A percentile compares a stretch with the other conserved stretches of the same genome.
phyloP scores from a whole-genome alignment of 2,888 invertebrate genomes.

The Phlogophora meticulosa region DNA sequence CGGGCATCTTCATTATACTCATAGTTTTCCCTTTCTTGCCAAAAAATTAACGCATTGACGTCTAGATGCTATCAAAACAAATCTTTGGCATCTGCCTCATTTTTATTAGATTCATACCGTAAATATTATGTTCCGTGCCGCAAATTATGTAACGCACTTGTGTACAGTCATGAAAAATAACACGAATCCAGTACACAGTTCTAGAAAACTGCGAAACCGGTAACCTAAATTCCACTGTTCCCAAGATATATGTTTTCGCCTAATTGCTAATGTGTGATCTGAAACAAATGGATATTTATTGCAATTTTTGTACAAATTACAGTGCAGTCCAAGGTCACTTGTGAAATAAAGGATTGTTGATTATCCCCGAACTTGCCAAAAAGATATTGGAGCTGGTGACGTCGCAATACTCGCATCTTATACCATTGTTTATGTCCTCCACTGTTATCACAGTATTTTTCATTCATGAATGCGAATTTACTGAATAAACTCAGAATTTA shows the following conservation, averaged over 20 bases:
- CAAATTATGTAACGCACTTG: constrained; percentile 11
- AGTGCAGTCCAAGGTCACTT: constrained; percentile 58
- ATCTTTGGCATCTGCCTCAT: constrained; percentile 29
- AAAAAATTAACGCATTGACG: constrained; percentile 16
- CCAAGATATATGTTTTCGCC: constrained; percentile 19
- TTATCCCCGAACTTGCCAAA: constrained; percentile 77
- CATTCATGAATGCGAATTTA: constrained; percentile 75
- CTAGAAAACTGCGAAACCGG: neutral
- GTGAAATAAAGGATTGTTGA: constrained; percentile 65
- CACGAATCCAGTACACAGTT: neutral
- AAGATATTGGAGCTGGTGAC: constrained; percentile 73
- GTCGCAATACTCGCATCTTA: constrained; percentile 64
- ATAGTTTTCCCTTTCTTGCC: constrained; percentile 11
- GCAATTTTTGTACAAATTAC: constrained; percentile 39
- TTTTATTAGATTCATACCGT: constrained; percentile 43
- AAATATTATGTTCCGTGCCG: constrained; percentile 53
- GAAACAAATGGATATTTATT: constrained; percentile 40
- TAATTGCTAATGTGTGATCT: constrained; percentile 44
- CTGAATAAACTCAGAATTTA: constrained; percentile 69
- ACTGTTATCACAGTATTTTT: constrained; percentile 71
- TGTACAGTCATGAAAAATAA: neutral
- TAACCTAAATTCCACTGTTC: constrained; percentile 14
- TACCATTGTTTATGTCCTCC: constrained; percentile 70
- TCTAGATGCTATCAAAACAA: constrained; percentile 35
- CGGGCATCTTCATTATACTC: constrained; percentile 30